These are phyloP conservation scores for Leucoraja erinaceus DNA, from an alignment of 2,113 vertebrate genomes.

Conservation along the genomic window DNA sequence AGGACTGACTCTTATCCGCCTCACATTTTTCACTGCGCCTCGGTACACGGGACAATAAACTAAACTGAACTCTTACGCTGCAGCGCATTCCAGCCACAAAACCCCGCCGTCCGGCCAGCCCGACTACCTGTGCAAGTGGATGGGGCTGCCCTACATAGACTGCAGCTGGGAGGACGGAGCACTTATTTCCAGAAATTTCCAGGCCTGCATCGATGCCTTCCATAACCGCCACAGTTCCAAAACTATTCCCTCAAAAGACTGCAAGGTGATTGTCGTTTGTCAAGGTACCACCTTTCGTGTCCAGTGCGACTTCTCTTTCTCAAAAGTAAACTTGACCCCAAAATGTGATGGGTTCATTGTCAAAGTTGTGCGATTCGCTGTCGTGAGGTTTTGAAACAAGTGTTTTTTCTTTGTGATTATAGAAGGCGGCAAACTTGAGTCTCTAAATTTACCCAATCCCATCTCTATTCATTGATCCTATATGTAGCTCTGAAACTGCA, in stretches of 20 bases:
- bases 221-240: slow-evolving; percentile 77
- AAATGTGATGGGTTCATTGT: not conserved
- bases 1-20: not conserved
- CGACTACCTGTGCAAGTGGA: slow-evolving; percentile 95
- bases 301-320: slow-evolving; percentile 39
- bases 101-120: slow-evolving; percentile 75
- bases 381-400: not conserved
- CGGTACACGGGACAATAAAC: too few species aligned
- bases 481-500: not conserved
- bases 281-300: slow-evolving; percentile 40
- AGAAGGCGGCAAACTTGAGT: not conserved
- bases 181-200: slow-evolving; percentile 85
- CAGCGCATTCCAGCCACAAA: slow-evolving; percentile 80
- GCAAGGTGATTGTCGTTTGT: slow-evolving; percentile 68
- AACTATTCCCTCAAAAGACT: slow-evolving; percentile 85
- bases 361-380: not conserved
- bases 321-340: not conserved
- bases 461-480: not conserved
- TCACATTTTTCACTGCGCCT: too few species aligned
- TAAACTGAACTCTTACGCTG: not conserved
- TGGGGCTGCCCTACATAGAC: slow-evolving; percentile 90
- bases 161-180: slow-evolving; percentile 97
- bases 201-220: slow-evolving; percentile 81
- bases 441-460: not conserved
- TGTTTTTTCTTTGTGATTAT: not conserved